Evolutionary conservation across 2,888 invertebrate genomes (phyloP).

Genomic region (Rhamphomyia laevipes): DNA sequence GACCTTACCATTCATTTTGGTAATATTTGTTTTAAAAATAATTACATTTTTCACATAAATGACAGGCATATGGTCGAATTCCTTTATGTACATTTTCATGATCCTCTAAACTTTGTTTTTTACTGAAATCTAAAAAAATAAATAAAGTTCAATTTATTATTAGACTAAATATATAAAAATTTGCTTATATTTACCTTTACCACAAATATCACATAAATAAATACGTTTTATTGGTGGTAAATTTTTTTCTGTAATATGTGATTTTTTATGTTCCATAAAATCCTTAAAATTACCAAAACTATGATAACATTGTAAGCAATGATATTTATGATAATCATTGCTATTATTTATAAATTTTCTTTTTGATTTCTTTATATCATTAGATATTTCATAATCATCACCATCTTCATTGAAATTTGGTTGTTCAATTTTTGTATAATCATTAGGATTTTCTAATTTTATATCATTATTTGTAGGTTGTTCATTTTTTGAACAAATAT

Average conservation of each 20-base stretch:
- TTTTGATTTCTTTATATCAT: background rate
- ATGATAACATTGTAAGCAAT: background rate
- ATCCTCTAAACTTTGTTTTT: background rate
- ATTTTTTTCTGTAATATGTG: background rate
- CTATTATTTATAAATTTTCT: background rate
- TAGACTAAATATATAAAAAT: background rate
- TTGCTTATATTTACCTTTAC: background rate
- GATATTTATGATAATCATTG: background rate
- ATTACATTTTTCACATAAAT: background rate
- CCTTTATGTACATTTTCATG: background rate
- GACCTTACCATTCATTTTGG: too few relatives aligned
- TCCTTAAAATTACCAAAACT: background rate
- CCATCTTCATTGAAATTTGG: background rate
- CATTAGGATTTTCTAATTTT: too few relatives aligned
- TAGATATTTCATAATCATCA: background rate
- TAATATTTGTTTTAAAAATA: background rate
- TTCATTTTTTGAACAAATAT: background rate
- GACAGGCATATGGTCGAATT: background rate
- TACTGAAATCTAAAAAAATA: background rate
- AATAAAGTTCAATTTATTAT: background rate
- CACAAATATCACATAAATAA: background rate
- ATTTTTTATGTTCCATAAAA: background rate
- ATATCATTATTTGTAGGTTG: background rate
- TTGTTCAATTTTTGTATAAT: background rate
- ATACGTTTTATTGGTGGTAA: background rate